Conservation (phyloP, 2,888 invertebrate genomes). For the Kuschelorhynchus macadamiae region DNA sequence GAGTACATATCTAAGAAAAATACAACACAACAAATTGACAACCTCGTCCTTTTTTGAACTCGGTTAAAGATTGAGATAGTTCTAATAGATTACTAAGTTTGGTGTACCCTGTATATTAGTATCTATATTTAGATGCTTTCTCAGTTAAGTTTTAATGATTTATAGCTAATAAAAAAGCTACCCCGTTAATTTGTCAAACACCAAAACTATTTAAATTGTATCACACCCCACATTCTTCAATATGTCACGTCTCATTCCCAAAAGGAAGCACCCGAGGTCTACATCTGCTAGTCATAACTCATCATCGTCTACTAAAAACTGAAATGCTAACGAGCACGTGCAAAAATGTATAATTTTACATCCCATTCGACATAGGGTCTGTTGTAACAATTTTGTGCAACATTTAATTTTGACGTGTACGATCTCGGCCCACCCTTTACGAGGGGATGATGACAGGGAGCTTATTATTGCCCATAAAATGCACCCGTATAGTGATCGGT, state of each 20-base stretch:
- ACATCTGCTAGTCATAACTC: conserved; percentile 35
- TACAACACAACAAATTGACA: no score
- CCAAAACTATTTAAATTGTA: conserved; percentile 13
- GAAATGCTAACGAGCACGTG: conserved; percentile 35
- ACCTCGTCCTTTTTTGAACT: no score
- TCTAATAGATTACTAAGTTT: no score
- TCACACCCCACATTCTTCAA: conserved; percentile 15
- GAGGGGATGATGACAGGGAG: conserved; percentile 41
- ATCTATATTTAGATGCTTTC: no score
- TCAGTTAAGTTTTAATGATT: no score
- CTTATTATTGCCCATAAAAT: conserved; percentile 41
- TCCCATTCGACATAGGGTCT: conserved; percentile 29
- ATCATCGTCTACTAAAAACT: conserved; percentile 23
- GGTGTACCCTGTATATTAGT: no score
- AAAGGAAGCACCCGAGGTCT: conserved; percentile 24
- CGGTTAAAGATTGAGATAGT: no score
- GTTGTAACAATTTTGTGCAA: conserved; percentile 45
- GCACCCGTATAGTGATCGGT: conserved; percentile 23
- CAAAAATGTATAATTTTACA: conserved; percentile 41
- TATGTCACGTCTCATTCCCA: conserved; percentile 12
- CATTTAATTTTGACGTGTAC: conserved; percentile 36
- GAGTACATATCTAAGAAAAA: no score
- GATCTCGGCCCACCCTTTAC: conserved; percentile 31
- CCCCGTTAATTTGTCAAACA: conserved; percentile 25
- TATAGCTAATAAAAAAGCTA: no score